Evolutionary conservation across 2,113 vertebrate genomes (phyloP).

Genomic region (Limanda limanda): DNA sequence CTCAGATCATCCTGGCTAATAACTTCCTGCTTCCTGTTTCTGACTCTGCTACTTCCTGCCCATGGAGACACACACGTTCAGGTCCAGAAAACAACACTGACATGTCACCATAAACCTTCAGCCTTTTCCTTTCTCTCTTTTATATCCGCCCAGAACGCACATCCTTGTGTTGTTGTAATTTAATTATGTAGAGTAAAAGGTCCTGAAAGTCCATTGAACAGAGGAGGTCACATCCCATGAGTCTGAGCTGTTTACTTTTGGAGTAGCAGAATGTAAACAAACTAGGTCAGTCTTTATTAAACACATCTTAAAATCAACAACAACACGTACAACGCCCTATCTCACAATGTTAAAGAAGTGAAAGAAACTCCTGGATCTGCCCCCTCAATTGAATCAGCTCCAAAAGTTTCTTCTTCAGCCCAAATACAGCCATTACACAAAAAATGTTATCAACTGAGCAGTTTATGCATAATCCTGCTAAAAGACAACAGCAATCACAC

Average conservation of each 20-base stretch:
- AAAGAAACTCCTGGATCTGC: too few relatives aligned
- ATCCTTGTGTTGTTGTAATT: conserved; percentile 24
- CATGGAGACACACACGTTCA: conserved; percentile 45
- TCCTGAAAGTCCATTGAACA: conserved; percentile 19
- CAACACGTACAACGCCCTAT: too few relatives aligned
- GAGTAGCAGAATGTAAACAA: background rate
- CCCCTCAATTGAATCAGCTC: too few relatives aligned
- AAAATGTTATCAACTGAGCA: too few relatives aligned
- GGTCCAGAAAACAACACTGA: conserved; percentile 45
- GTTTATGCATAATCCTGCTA: too few relatives aligned
- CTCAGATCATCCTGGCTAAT: conserved; percentile 80
- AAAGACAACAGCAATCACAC: too few relatives aligned
- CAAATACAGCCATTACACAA: too few relatives aligned
- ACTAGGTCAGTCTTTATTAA: background rate
- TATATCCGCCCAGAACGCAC: conserved; percentile 11
- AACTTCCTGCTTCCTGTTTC: conserved; percentile 83
- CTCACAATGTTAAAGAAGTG: too few relatives aligned
- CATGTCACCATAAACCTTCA: conserved; percentile 18
- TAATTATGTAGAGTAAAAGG: conserved; percentile 3
- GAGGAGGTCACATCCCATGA: conserved; percentile 1
- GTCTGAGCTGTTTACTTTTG: background rate
- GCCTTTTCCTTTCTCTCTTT: conserved; percentile 16
- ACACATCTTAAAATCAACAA: background rate
- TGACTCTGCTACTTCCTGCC: conserved; percentile 72
- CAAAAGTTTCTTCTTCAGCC: too few relatives aligned